Conservation (phyloP, 2,113 vertebrate species). For the Rafetus swinhoei region DNA sequence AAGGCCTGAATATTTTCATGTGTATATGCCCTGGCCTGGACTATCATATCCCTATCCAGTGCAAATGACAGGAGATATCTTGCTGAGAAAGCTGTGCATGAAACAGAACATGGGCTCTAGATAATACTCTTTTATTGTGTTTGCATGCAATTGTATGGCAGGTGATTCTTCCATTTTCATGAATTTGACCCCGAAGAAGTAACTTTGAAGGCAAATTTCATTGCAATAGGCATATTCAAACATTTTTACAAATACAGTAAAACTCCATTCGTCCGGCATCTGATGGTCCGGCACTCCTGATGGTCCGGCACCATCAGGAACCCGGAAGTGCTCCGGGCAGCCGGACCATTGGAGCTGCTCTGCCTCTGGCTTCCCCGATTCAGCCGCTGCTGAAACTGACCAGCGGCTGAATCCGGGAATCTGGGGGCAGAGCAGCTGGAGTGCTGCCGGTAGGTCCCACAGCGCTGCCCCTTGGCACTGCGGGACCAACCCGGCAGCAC, state of each 20-base stretch:
- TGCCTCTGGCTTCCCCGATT: no score
- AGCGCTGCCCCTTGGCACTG: no score
- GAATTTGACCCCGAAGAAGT: neutral
- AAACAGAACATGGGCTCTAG: fast-evolving
- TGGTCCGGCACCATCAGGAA: no score
- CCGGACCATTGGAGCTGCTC: no score
- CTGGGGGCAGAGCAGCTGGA: no score
- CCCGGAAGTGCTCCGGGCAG: no score
- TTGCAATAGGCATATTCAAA: neutral
- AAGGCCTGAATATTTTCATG: slow-evolving; percentile 5
- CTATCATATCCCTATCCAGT: neutral
- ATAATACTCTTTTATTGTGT: neutral
- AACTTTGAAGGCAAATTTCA: neutral
- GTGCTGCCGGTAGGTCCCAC: no score
- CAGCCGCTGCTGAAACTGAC: no score
- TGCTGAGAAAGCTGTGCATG: neutral
- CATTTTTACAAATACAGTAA: neutral
- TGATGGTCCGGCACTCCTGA: no score
- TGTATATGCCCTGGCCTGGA: neutral
- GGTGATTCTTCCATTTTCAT: neutral
- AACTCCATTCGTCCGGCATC: no score
- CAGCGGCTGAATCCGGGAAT: no score
- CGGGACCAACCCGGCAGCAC: no score
- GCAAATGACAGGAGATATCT: neutral
- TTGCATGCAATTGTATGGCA: neutral